Evolutionary conservation across 2,797 vertebrate species (phyloP), one percentile per base, ranked within the genome.

Genomic region (Cichlasoma orientale): DNA sequence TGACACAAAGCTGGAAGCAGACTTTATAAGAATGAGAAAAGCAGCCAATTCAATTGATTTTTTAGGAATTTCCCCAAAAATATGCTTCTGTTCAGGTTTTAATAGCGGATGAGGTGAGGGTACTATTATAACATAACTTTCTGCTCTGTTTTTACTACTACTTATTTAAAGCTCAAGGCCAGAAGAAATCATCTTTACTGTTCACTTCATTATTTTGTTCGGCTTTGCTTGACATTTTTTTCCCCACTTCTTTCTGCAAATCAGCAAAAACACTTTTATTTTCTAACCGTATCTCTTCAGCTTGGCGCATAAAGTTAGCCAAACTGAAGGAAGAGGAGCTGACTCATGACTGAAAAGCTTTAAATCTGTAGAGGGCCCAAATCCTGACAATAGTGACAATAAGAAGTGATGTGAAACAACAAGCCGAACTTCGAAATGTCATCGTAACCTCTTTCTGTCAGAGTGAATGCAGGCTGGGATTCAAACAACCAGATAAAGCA

Each of bases 351-450:
- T 4, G 12, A 41, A 68, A 72, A 47, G 54, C 21, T 70, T 56
- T 55, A 56, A 74, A 47, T 58, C 10, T 50, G 27, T 57, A 29
- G 27, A 11, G 9, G 38, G 18, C 27, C 13, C 8, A 14, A 55
- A 38, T 29, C 31, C 5, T 38, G 56, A 68, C 56, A 50, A 10
- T 14, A 6, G 59, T 36, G 36, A 80, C 41, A 52, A 31, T 10
- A 21, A 23, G 7, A 79, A 13, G n/a, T 31, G 53, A 33, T 14
- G 56, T 23, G 38, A 55, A 66, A 54, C 10, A 36, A 55, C 52
- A 68, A 9, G 11, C 27, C 5, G 0, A 71, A 78, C 41, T 80
- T 77, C 27, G 13, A 83, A 83, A 83, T 82, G 82, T 81, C 86
- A 77, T 36, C 3, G 55, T 16, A 56, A 41, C 74, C 74, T 70